Evolutionary conservation across 2,113 vertebrate species (phyloP), one percentile per base, ranked within the genome.

Genomic region (Dascyllus trimaculatus): DNA sequence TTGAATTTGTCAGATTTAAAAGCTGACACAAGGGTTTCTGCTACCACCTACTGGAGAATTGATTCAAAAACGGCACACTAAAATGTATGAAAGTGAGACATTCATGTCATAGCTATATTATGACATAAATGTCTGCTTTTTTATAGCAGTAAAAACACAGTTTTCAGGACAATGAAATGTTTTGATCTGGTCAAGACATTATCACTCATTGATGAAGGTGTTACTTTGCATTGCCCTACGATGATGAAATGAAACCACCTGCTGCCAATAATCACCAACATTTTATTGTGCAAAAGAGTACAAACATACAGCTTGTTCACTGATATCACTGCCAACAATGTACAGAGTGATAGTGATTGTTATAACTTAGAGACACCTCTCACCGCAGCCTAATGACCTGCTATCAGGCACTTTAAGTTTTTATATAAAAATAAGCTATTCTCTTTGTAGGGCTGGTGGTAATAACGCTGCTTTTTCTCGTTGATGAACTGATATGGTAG

Each of bases 201-300:
- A 15, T 15, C 40, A 43, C 40, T 40, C 11, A 10, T 13, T 43
- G 48, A 11, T 40, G 3, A 5, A 22, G 26, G 6, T 52, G 46
- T 38, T 45, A 7, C 48, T 29, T 46, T 26, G 18, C 10, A 5
- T 18, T 29, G 38, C 32, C 5, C 38, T 43, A 1, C 17, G 18
- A 45, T 22, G 1, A 15, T 54, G 64, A 45, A 69, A 67, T 13
- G 21, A n/a, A 52, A 5, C 13, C 43, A 26, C n/a, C 17, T 0
- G 11, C 9, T 45, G 9, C 22, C 15, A 75, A 0, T 59, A 57
- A 45, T 2, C 51, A 63, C 40, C 68, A 35, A 66, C 17, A 21
- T 8, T 85, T 88, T 83, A 88, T 87, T 85, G 56, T 74, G 71
- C 45, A 74, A 83, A 84, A 80, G 48, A 7, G 59, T 71, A 75